phyloP scores from a whole-genome alignment of 2,888 invertebrate species.

The Plebejus anna region DNA sequence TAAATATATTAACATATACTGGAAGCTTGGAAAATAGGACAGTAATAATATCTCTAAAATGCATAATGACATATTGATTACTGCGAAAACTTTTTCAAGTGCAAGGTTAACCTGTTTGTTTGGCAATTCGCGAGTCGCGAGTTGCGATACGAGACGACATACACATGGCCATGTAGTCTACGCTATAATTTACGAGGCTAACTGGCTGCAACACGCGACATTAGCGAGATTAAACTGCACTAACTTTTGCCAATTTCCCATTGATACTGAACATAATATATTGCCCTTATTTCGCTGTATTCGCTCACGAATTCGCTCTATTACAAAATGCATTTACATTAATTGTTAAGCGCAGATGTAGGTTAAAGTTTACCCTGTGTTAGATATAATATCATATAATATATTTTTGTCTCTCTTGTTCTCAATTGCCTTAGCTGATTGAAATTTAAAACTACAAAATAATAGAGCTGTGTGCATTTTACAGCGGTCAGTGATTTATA shows the following conservation, averaged over 20 bases:
- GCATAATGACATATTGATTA: background rate
- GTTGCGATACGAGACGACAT: background rate
- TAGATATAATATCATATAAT: no score
- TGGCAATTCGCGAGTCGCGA: background rate
- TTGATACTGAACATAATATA: slow-evolving; percentile 10
- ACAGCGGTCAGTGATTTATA: no score
- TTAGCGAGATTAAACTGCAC: slow-evolving; percentile 18
- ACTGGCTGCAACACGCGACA: slow-evolving; percentile 4
- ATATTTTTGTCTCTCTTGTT: no score
- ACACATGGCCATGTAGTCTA: background rate
- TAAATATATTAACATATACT: no score
- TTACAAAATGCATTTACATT: background rate
- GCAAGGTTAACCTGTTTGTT: slow-evolving; percentile 5
- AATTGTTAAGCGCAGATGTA: background rate
- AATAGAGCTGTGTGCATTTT: no score
- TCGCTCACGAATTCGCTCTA: background rate
- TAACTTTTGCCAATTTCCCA: slow-evolving; percentile 21
- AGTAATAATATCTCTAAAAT: background rate
- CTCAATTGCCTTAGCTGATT: no score
- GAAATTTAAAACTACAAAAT: no score
- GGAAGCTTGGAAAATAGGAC: no score
- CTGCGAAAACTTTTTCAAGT: background rate
- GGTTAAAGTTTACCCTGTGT: background rate
- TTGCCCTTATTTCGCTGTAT: slow-evolving; percentile 16
- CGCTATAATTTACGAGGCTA: background rate